phyloP scores from a whole-genome alignment of 1,140 invertebrate genomes.

The Patella vulgata region DNA sequence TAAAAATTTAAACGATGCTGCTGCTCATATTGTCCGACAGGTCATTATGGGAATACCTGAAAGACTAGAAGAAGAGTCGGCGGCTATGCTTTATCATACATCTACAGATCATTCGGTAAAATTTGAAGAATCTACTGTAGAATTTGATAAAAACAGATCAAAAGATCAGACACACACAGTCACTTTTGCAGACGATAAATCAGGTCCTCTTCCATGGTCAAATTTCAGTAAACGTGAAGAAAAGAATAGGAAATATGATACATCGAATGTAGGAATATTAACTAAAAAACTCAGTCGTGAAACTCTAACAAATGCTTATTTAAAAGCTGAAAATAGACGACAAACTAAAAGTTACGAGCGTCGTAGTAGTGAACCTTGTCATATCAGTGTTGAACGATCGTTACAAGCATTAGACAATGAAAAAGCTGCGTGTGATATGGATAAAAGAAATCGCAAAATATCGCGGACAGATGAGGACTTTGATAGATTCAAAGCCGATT shows the following conservation, averaged over 20 bases:
- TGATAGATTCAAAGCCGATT: conserved; percentile 7
- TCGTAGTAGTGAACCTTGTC: conserved; percentile 49
- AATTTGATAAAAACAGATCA: too few relatives aligned
- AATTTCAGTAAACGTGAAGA: too few relatives aligned
- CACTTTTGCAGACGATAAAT: too few relatives aligned
- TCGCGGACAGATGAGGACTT: conserved; percentile 43
- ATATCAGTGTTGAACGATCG: conserved; percentile 40
- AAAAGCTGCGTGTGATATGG: conserved; percentile 13
- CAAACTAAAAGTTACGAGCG: conserved; percentile 37
- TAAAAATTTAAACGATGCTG: conserved; percentile 19
- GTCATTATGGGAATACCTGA: conserved; percentile 21
- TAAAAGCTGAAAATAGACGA: conserved; percentile 36
- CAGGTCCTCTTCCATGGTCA: too few relatives aligned
- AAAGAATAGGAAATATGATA: too few relatives aligned
- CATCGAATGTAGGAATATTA: conserved; percentile 1
- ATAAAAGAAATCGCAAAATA: conserved; percentile 25
- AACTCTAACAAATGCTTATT: conserved; percentile 27
- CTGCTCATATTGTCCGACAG: conserved; percentile 34
- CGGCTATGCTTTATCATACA: too few relatives aligned
- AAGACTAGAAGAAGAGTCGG: background rate
- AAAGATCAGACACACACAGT: too few relatives aligned
- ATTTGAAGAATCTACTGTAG: too few relatives aligned
- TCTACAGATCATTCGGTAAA: too few relatives aligned
- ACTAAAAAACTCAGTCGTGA: conserved; percentile 26
- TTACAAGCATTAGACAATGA: conserved; percentile 25